Evolutionary conservation across 2,888 invertebrate species (phyloP).

Genomic region (Pristionchus exspectatus): DNA sequence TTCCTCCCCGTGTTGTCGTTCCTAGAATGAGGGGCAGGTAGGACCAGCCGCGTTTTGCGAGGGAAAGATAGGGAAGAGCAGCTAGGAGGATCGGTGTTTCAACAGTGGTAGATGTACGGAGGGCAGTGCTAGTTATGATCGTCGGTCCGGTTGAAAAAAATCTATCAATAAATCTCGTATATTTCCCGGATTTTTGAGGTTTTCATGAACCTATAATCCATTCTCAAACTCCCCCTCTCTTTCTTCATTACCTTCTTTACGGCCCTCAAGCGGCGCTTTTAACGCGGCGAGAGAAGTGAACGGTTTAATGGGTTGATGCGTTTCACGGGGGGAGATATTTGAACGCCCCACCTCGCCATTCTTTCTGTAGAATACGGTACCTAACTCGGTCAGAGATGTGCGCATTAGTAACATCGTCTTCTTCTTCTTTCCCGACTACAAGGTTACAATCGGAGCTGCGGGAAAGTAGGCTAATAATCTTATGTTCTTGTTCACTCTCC

Average conservation of each 20-base stretch:
- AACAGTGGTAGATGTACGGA: background rate
- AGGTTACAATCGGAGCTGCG: background rate
- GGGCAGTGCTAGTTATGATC: background rate
- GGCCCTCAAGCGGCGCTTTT: background rate
- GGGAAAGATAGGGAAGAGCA: background rate
- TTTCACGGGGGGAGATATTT: background rate
- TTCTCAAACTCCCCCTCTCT: background rate
- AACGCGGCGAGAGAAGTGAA: background rate
- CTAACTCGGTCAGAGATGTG: background rate
- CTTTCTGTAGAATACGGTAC: background rate
- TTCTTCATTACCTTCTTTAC: background rate
- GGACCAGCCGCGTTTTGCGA: background rate
- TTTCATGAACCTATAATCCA: background rate
- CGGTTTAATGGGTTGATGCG: background rate
- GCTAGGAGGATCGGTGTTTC: background rate
- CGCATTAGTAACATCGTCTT: background rate
- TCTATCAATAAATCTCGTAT: background rate
- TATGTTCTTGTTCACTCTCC: background rate
- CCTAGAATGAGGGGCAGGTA: background rate
- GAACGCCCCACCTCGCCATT: background rate
- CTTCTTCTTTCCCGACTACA: background rate
- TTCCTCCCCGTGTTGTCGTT: background rate
- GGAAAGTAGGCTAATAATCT: constrained; percentile 12
- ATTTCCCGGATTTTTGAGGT: background rate
- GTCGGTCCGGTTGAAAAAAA: background rate